phyloP scores from a whole-genome alignment of 2,797 vertebrate species.

The Jordanella pulchra region DNA sequence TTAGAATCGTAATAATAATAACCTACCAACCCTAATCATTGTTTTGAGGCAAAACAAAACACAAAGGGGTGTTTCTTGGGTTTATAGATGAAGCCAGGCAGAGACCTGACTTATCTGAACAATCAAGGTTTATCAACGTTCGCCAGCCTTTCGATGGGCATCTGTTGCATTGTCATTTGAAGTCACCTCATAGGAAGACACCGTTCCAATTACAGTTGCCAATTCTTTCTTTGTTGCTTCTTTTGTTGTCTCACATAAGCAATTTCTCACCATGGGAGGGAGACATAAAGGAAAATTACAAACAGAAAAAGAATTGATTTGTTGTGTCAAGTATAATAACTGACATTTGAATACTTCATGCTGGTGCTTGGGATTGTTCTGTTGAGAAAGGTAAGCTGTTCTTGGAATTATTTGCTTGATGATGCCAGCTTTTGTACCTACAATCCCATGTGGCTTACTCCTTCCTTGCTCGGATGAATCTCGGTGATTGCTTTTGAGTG shows the following conservation, averaged over 20 bases:
- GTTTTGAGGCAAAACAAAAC: conserved; percentile 30
- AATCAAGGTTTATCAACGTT: conserved; percentile 51
- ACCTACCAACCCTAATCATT: conserved; percentile 15
- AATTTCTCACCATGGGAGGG: conserved; percentile 62
- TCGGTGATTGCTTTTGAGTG: conserved; percentile 38
- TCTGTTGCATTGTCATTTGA: conserved; percentile 73
- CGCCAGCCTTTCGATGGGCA: conserved; percentile 56
- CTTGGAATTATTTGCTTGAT: conserved; percentile 54
- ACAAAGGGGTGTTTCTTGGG: conserved; percentile 3
- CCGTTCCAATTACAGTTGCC: conserved; percentile 61
- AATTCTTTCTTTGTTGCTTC: conserved; percentile 59
- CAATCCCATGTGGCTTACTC: conserved; percentile 58
- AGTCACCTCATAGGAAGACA: conserved; percentile 62
- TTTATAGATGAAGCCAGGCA: conserved; percentile 21
- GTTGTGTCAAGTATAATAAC: conserved; percentile 75
- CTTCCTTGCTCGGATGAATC: conserved; percentile 42
- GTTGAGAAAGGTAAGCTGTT: conserved; percentile 61
- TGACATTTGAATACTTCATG: conserved; percentile 72
- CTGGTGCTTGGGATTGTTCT: conserved; percentile 60
- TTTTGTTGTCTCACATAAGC: conserved; percentile 74
- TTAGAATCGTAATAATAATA: conserved; percentile 18
- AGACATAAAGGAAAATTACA: conserved; percentile 47
- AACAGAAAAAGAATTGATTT: conserved; percentile 71
- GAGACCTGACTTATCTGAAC: conserved; percentile 52
- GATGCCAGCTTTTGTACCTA: conserved; percentile 58